A percentile compares a stretch with the other conserved stretches of the same genome.
Evolutionary conservation across 2,888 invertebrate species (phyloP).

Genomic region (Diabrotica balteata): DNA sequence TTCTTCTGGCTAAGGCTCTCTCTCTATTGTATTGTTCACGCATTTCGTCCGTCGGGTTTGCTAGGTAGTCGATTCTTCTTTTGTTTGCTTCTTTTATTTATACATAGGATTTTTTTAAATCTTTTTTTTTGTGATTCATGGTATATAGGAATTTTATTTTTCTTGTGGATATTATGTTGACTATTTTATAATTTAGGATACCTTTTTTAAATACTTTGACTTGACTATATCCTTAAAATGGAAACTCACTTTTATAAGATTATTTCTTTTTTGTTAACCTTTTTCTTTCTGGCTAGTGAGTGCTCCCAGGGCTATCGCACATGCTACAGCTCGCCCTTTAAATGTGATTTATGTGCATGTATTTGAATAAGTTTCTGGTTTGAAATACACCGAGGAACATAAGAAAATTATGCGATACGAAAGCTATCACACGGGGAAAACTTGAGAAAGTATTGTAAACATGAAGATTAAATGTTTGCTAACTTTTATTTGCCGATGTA

Average conservation of each 20-base stretch:
- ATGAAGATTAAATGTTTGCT: constrained; percentile 16
- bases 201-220: background rate
- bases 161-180: too few species aligned
- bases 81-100: too few species aligned
- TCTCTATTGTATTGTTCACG: too few species aligned
- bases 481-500: constrained; percentile 12
- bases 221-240: constrained; percentile 10
- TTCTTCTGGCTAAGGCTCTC: too few species aligned
- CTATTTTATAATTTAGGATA: too few species aligned
- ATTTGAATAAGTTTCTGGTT: constrained; percentile 22
- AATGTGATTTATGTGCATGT: constrained; percentile 34
- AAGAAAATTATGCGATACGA: constrained; percentile 26
- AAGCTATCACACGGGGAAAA: constrained; percentile 16
- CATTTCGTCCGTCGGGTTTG: too few species aligned
- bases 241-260: constrained; percentile 25
- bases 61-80: too few species aligned
- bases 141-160: too few species aligned
- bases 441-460: constrained; percentile 23
- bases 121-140: too few species aligned
- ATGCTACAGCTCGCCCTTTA: constrained; percentile 21
- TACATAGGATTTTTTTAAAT: too few species aligned
- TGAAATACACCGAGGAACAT: constrained; percentile 20
- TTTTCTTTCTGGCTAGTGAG: constrained; percentile 23
- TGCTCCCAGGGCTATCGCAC: constrained; percentile 29
- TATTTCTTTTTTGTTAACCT: constrained; percentile 34